Evolutionary conservation across 1,140 invertebrate species (phyloP), one percentile per base, ranked within the genome.

Genomic region (Drosophila erecta): DNA sequence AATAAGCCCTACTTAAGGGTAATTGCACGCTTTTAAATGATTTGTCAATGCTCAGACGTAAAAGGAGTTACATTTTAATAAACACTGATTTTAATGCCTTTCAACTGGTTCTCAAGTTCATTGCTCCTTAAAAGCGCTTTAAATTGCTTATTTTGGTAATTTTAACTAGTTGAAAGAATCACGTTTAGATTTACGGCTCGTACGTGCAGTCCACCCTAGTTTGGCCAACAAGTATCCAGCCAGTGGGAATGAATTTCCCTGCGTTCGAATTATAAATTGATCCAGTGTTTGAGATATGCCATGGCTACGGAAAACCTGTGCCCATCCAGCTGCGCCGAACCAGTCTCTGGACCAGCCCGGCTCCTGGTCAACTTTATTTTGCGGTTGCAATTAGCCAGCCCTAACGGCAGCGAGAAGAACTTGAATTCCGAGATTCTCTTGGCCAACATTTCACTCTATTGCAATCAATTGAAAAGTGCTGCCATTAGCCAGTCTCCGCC

Each of bases 181-280:
- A 2, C 6, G n/a, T 11, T n/a, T n/a, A n/a, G n/a, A n/a, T n/a
- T n/a, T n/a, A n/a, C n/a, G n/a, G n/a, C n/a, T n/a, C n/a, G n/a
- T n/a, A n/a, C n/a, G 30, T 30, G 4, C 22, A 24, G 59, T 64
- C 64, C 59, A 64, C 64, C 37, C 5, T 10, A 30, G 37, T 30
- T n/a, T 17, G 20, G 40, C 50, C 44, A 75, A 74, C 64, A 73
- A 85, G 78, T 85, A 65, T 49, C 51, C 41, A 40, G 15, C 47
- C 54, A 22, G 70, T 50, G 44, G 75, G 75, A 76, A 87, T 87
- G 57, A 89, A 79, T 87, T 87, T 73, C 47, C 56, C 20, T 22
- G 64, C 35, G 7, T 27, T 56, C 62, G 44, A 38, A 62, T 66
- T 59, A 67, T 41, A 58, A 76, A 76, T 76, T 76, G 61, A 76